Evolutionary conservation across 1,140 invertebrate genomes (phyloP).

Genomic region (Brachionus rotundiformis): DNA sequence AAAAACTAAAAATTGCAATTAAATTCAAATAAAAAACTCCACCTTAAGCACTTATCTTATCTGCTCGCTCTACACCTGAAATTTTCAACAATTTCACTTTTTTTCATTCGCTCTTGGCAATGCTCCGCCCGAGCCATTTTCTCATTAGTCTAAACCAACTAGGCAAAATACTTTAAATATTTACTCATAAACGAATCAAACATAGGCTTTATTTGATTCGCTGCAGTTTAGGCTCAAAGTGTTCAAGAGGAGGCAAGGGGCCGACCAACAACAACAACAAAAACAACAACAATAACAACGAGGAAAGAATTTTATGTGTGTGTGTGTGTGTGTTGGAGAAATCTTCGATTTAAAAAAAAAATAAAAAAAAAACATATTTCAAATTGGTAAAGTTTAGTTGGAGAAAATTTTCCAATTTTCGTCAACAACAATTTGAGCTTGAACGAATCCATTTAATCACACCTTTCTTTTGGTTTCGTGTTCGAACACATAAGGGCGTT

Average conservation of each 20-base stretch:
- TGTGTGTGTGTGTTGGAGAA: constrained; percentile 23
- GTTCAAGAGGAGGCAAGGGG: too few relatives aligned
- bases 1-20: background rate
- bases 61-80: constrained; percentile 10
- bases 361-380: background rate
- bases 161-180: background rate
- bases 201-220: background rate
- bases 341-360: background rate
- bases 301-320: constrained; percentile 14
- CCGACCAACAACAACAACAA: too few relatives aligned
- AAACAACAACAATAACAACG: background rate
- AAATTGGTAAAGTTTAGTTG: background rate
- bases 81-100: constrained; percentile 25
- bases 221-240: background rate
- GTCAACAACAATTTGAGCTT: background rate
- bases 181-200: background rate
- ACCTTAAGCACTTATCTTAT: constrained; percentile 26
- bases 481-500: constrained; percentile 13
- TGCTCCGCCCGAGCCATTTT: background rate
- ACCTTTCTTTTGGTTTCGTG: constrained; percentile 34
- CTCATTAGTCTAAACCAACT: background rate
- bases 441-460: background rate
- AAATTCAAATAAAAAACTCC: constrained; percentile 32
- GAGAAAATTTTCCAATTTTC: too few relatives aligned
- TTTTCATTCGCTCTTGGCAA: background rate